Percentiles rank a stretch among this genome's conserved stretches.
Conservation (phyloP, 2,113 vertebrate species). For the Thinocorus orbignyianus region DNA sequence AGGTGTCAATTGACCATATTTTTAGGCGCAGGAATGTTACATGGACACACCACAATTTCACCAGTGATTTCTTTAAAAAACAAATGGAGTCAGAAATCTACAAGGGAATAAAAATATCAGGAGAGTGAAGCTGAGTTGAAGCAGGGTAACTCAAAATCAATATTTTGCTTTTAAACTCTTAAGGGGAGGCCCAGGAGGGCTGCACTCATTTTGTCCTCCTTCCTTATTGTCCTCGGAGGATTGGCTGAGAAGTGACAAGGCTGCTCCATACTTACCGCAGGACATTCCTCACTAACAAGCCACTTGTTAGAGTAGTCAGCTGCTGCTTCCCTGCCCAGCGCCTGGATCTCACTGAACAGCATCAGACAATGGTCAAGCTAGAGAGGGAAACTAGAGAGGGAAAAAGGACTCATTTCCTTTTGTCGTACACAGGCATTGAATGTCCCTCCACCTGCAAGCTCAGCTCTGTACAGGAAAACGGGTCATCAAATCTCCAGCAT, state of each 20-base stretch:
- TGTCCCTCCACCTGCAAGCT: not conserved
- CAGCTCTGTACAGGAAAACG: rapidly evolving
- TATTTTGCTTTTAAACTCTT: conserved; percentile 92
- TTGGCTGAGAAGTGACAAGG: conserved; percentile 77
- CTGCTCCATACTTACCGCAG: conserved; percentile 60
- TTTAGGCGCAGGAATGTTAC: conserved; percentile 79
- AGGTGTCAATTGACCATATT: conserved; percentile 85
- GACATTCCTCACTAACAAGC: conserved; percentile 75
- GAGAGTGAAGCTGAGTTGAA: conserved; percentile 83
- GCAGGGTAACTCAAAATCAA: conserved; percentile 89
- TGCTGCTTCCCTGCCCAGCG: conserved; percentile 3
- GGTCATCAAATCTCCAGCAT: not conserved
- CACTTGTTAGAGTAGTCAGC: conserved; percentile 78
- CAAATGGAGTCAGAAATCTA: conserved; percentile 82
- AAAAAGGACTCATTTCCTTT: not conserved
- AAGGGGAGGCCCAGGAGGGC: conserved; percentile 82
- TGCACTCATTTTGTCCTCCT: conserved; percentile 82
- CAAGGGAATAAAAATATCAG: conserved; percentile 82
- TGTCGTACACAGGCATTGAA: rapidly evolving
- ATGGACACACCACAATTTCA: conserved; percentile 75
- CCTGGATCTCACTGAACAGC: conserved; percentile 1
- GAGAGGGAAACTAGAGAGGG: not conserved
- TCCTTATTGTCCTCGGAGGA: conserved; percentile 81
- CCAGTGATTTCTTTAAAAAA: conserved; percentile 77
- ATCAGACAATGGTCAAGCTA: not conserved